Base-by-base conservation (phyloP, 2,888 invertebrate genomes). In the Zaprionus lineosus region DNA sequence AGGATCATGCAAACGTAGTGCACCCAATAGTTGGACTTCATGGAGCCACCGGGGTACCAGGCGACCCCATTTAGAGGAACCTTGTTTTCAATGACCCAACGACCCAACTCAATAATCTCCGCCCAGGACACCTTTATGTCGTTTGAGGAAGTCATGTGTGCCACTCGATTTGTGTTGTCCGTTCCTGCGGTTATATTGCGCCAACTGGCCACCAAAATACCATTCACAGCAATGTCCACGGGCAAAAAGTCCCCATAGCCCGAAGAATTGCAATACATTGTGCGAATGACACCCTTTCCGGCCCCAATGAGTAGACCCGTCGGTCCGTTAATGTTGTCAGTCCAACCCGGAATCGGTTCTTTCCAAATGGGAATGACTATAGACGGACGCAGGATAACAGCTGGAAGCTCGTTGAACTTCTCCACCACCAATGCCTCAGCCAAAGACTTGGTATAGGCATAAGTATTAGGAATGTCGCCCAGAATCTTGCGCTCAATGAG, bases 251-350 rank as follows among this genome's bases (percentile, higher is more conserved):
- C 96, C 0, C 96, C 96, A 73, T 95, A 95, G 16, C 94, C 93
- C 62, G 93, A 92, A 3, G 94, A 92, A 68, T 95, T 93, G 81
- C 96, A 96, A 87, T 95, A 95, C 96, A 97, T 96, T 0, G 95
- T 93, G n/a, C 97, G 91, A 60, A 97, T 92, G 0, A 97, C 95
- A 0, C 97, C 97, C 87, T 97, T 97, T 6, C 97, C 96, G 4
- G 95, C 95, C 88, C 67, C 94, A 46, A 94, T 95, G 2, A 97
- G 90, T 1, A 96, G 91, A 4, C 97, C 97, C 0, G 95, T 94
- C 0, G 97, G 97, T n/a, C 97, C 97, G 84, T 97, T 97, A 50
- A 96, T 94, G 84, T 97, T 98, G 88, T 98, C 97, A 0, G 97
- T 96, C 97, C 97, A 96, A 3, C 96, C 97, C 0, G 95, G 95